Evolutionary conservation across 2,113 vertebrate genomes (phyloP).

Genomic region (Bothrops jararaca): DNA sequence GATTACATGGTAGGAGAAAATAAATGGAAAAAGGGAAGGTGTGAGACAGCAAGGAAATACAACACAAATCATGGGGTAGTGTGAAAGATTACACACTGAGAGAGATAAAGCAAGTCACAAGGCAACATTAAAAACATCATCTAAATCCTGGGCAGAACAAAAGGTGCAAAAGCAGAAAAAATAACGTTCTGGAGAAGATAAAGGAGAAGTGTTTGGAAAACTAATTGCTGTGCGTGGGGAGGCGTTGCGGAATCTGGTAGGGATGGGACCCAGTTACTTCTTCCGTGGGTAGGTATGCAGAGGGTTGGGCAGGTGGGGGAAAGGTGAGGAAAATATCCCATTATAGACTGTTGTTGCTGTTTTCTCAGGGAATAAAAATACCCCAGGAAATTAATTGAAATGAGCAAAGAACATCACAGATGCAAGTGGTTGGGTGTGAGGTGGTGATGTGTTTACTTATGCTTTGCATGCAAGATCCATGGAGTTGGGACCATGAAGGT

Average conservation of each 20-base stretch:
- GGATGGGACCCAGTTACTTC: neutral
- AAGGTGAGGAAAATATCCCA: neutral
- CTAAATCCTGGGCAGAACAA: neutral
- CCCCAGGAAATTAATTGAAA: neutral
- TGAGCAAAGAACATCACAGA: neutral
- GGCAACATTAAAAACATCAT: neutral
- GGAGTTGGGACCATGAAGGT: neutral
- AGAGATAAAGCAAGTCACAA: neutral
- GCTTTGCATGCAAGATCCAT: neutral
- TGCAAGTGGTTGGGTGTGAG: neutral
- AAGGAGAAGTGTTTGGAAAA: neutral
- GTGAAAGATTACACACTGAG: conserved; percentile 9
- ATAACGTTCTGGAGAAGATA: neutral
- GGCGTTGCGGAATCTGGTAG: neutral
- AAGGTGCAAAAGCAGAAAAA: neutral
- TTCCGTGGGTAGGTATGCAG: neutral
- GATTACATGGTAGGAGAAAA: neutral
- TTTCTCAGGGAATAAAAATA: neutral
- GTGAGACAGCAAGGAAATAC: neutral
- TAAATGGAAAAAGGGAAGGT: neutral
- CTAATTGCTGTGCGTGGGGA: neutral
- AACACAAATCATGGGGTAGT: neutral
- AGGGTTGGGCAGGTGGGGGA: no score
- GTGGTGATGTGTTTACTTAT: neutral
- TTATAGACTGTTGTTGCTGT: neutral